phyloP scores from a whole-genome alignment of 2,113 vertebrate genomes.

The Toxostoma redivivum region DNA sequence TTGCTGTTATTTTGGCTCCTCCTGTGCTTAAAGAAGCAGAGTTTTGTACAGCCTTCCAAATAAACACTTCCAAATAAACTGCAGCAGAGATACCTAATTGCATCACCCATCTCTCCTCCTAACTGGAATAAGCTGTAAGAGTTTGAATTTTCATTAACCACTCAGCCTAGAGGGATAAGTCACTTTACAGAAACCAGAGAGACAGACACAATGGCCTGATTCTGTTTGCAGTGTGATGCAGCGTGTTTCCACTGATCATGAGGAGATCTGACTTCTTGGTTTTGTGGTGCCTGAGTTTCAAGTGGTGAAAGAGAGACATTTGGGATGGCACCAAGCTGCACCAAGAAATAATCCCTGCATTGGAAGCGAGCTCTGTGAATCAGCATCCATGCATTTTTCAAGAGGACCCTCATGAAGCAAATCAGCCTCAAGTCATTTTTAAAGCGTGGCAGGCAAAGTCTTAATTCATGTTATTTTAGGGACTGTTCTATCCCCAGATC shows the following conservation, averaged over 20 bases:
- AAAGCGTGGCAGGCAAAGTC: background rate
- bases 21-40: background rate
- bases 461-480: background rate
- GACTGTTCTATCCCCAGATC: background rate
- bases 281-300: background rate
- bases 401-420: background rate
- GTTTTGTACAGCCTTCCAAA: background rate
- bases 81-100: background rate
- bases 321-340: background rate
- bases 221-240: background rate
- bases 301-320: background rate
- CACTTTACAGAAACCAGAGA: background rate
- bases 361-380: background rate
- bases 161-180: conserved; percentile 5
- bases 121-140: background rate
- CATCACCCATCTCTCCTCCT: background rate
- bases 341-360: background rate
- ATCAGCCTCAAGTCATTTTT: background rate
- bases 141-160: conserved; percentile 37
- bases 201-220: background rate
- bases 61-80: background rate
- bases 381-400: background rate
- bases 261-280: background rate
- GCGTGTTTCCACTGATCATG: background rate
- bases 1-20: background rate